Conservation (phyloP, 2,888 invertebrate species). For the Cerceris rybyensis region DNA sequence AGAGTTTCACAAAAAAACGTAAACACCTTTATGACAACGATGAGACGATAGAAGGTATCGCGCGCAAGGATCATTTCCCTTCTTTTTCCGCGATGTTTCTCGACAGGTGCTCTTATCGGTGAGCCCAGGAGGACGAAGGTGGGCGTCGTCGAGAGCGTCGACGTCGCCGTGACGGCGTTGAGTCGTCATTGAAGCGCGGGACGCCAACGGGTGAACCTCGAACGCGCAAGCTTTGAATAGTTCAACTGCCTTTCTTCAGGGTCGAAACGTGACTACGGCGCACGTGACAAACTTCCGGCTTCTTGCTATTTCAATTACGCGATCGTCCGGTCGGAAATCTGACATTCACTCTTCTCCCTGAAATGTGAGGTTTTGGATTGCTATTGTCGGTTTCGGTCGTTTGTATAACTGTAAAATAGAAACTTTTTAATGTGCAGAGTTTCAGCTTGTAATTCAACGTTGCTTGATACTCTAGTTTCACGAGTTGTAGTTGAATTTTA, state of each 20-base stretch:
- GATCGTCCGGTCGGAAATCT: neutral
- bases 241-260: constrained; percentile 12
- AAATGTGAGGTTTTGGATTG: neutral
- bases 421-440: too few relatives aligned
- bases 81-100: constrained; percentile 6
- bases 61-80: constrained; percentile 16
- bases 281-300: constrained; percentile 18
- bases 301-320: neutral
- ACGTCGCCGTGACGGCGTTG: constrained; percentile 60
- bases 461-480: too few relatives aligned
- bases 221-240: constrained; percentile 53
- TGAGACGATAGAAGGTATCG: neutral
- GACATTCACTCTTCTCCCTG: neutral
- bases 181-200: constrained; percentile 77
- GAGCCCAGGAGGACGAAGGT: constrained; percentile 32
- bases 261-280: constrained; percentile 26
- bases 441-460: too few relatives aligned
- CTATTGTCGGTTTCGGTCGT: neutral
- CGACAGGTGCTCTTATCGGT: constrained; percentile 20
- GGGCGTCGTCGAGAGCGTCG: constrained; percentile 61
- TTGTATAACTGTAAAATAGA: neutral
- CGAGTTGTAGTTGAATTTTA: too few relatives aligned
- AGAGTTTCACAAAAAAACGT: too few relatives aligned
- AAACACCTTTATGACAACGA: neutral
- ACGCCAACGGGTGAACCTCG: constrained; percentile 76